Base-by-base conservation (phyloP, 2,888 invertebrate genomes). In the Chrysolina oricalcia region DNA sequence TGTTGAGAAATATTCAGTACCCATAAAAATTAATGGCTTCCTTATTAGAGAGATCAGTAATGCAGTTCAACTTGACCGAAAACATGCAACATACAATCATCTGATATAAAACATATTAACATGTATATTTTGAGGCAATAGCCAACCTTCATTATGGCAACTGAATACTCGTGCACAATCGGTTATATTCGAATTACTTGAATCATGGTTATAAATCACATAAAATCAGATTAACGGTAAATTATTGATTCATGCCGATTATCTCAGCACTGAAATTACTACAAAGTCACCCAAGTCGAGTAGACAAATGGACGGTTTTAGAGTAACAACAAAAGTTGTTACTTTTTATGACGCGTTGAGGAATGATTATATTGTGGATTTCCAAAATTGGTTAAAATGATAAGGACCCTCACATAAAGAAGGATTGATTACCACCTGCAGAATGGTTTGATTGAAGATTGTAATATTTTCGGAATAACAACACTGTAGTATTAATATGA, bases 51-150 rank as follows among this genome's bases (percentile, higher is more conserved):
- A n/a, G 27, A 35, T 59, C 59, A 59, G 27, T 27, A 59, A 59
- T 27, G 59, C 9, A 6, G 35, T 8, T 2, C 9, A 27, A 8
- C 15, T 35, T n/a, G 1, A 15, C 23, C 13, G n/a, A n/a, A 35
- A 59, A 2, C n/a, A 35, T 27, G 27, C 27, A 59, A 27, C 35
- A 11, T 59, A 59, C 59, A 59, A 59, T 59, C 27, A 59, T 27
- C 27, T 27, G 59, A 59, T 59, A 59, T 59, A 59, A 59, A 59
- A 59, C 27, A 35, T 59, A 17, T 59, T 59, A 35, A 59, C 27
- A 59, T n/a, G 59, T 59, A 59, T 59, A 27, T 59, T 59, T 35
- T 27, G 59, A 35, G 35, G 59, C 35, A 59, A 9, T 27, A 15
- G 17, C n/a, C 23, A 15, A 11, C 59, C 27, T 35, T 59, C 23